Evolutionary conservation across 2,113 vertebrate species (phyloP), one percentile per base, ranked within the genome.

Genomic region (Ivindomyrus marchei): DNA sequence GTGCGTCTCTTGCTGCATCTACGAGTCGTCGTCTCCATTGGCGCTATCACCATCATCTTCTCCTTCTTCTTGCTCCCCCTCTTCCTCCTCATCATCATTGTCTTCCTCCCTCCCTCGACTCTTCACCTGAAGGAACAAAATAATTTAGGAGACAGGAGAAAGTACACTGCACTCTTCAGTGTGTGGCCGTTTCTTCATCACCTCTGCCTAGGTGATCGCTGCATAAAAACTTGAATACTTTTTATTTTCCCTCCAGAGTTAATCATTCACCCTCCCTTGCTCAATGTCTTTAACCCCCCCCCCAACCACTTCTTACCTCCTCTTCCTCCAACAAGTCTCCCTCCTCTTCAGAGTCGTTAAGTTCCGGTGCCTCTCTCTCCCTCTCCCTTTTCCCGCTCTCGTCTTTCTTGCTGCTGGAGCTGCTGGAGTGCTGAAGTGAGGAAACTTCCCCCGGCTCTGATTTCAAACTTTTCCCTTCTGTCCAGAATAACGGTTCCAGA

Each of bases 271-370:
- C 15, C 15, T 39, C 36, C 70, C 31, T 31, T 70, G 27, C 66
- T 70, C 27, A 27, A 31, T 31, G 13, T 39, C 70, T 77, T 39
- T 15, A 27, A 39, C 77, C 77, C 3, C 17, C 17, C 74, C 39
- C 21, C 21, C 83, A 47, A 17, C 27, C 10, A n/a, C 17, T 39
- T 27, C 95, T 95, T 88, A 97, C 97, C 92, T 97, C 97, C 58
- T 95, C 94, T 46, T 94, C 94, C 4, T 95, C 94, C 89, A 89
- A 53, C 50, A 89, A 39, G 52, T 89, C 89, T 27, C 96, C 96
- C 77, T 97, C 97, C 36, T 97, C 95, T 52, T 94, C 97, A 0
- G 97, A 97, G 93, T 97, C 96, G 42, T 97, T 97, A 39, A 94
- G 92, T 27, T 95, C 95, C 91, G 94, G 94, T 90, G 90, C 92